Evolutionary conservation across 2,113 vertebrate species (phyloP).

Genomic region (Halcyon malimbica): DNA sequence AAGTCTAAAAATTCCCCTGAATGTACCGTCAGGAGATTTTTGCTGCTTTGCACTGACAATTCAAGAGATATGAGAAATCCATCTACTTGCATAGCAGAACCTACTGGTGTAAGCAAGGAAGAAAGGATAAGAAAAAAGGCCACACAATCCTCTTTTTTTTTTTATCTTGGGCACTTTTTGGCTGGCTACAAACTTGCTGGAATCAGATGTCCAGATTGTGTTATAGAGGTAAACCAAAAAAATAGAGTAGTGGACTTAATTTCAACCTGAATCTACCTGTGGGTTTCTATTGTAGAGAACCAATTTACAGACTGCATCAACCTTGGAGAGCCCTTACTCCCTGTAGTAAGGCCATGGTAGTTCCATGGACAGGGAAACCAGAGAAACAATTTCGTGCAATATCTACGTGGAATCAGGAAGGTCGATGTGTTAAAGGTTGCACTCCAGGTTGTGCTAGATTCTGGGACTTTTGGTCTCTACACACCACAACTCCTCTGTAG

Average conservation of each 20-base stretch:
- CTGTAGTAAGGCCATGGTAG: fast-evolving
- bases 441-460: not conserved
- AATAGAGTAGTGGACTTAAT: not conserved
- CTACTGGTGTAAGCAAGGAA: not conserved
- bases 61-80: not conserved
- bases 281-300: not conserved
- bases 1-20: not conserved
- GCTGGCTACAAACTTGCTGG: not conserved
- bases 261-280: not conserved
- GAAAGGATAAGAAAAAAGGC: not conserved
- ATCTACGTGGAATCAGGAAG: fast-evolving
- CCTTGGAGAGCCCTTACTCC: not conserved
- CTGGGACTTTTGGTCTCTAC: not conserved
- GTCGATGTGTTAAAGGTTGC: not conserved
- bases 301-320: too few species aligned
- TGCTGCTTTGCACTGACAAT: not conserved
- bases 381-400: not conserved
- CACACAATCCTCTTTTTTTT: not conserved
- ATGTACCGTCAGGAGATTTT: not conserved
- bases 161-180: not conserved
- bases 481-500: not conserved
- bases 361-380: fast-evolving
- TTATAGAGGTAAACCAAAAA: not conserved
- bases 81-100: not conserved
- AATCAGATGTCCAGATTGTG: too few species aligned